phyloP scores from a whole-genome alignment of 64 coral and sea anemone genomes.

The Montipora foliosa region DNA sequence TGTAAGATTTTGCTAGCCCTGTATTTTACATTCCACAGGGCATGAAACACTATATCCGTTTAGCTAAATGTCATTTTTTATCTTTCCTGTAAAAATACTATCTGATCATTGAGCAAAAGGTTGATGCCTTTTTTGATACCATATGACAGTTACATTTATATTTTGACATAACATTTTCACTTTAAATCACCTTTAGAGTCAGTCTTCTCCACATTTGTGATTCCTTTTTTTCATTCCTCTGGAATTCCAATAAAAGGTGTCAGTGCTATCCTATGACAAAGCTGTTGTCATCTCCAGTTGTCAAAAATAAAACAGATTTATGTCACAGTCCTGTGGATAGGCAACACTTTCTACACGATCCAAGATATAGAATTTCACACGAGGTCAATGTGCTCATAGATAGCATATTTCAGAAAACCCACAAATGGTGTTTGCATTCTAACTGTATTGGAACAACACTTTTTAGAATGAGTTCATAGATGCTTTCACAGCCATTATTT shows the following conservation, averaged over 20 bases:
- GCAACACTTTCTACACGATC: not conserved
- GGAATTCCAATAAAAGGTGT: constrained; percentile 18
- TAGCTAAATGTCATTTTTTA: constrained; percentile 17
- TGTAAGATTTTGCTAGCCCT: not conserved
- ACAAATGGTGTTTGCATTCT: not conserved
- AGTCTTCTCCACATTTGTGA: not conserved
- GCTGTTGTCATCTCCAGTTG: constrained; percentile 2
- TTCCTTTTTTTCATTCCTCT: not conserved
- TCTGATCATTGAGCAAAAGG: not conserved
- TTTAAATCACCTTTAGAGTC: not conserved
- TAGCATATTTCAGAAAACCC: constrained; percentile 26
- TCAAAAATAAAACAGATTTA: not conserved
- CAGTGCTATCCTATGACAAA: not conserved
- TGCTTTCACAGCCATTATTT: not conserved
- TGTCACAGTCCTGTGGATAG: not conserved
- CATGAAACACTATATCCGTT: constrained; percentile 22
- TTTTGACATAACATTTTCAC: not conserved
- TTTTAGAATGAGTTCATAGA: not conserved
- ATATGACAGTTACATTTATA: not conserved
- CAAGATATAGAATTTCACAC: not conserved
- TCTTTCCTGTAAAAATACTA: constrained; percentile 20
- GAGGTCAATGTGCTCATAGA: constrained; percentile 2
- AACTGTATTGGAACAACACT: not conserved
- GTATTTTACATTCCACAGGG: constrained; percentile 26
- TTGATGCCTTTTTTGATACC: not conserved